These are phyloP conservation scores for Caenorhabditis panamensis DNA, from an alignment of 2,888 invertebrate genomes.

Conservation along the genomic window DNA sequence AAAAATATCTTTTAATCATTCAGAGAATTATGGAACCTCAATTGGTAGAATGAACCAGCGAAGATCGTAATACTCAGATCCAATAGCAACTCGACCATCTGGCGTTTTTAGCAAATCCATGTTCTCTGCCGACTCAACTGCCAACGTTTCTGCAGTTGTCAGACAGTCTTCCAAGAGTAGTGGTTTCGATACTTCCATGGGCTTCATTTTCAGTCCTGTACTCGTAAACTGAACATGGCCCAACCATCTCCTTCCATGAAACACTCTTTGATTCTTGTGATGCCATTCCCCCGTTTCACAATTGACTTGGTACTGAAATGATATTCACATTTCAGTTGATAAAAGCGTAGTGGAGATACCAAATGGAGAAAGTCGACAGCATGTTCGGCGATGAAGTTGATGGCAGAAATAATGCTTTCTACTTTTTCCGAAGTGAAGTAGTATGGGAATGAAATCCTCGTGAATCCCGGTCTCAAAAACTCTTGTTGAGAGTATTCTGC, in stretches of 20 bases:
- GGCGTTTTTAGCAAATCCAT: constrained; percentile 83
- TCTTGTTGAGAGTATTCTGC: constrained; percentile 82
- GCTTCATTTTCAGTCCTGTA: constrained; percentile 22
- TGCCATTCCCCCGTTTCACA: constrained; percentile 93
- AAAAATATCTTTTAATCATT: too few species aligned
- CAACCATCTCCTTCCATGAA: constrained; percentile 88
- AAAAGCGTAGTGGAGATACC: too few species aligned
- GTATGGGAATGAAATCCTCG: constrained; percentile 90
- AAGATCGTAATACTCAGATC: constrained; percentile 86
- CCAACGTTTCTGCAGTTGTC: constrained; percentile 25
- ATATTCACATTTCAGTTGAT: too few species aligned
- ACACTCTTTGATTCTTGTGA: constrained; percentile 87
- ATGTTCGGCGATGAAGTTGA: constrained; percentile 91
- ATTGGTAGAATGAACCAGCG: constrained; percentile 93
- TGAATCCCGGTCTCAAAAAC: constrained; percentile 87
- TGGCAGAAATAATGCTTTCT: constrained; percentile 85
- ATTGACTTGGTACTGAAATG: constrained; percentile 88
- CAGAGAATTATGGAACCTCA: too few species aligned
- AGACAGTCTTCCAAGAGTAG: constrained; percentile 4
- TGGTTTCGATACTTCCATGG: not conserved
- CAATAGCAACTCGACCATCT: constrained; percentile 88
- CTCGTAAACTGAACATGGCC: constrained; percentile 53
- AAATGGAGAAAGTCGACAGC: constrained; percentile 90
- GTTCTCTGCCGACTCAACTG: constrained; percentile 16
- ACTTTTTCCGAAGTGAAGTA: constrained; percentile 84